Percentiles rank a stretch among this genome's conserved stretches.
phyloP scores from a whole-genome alignment of 23 tunicate genomes.

The Trididemnum clinides region DNA sequence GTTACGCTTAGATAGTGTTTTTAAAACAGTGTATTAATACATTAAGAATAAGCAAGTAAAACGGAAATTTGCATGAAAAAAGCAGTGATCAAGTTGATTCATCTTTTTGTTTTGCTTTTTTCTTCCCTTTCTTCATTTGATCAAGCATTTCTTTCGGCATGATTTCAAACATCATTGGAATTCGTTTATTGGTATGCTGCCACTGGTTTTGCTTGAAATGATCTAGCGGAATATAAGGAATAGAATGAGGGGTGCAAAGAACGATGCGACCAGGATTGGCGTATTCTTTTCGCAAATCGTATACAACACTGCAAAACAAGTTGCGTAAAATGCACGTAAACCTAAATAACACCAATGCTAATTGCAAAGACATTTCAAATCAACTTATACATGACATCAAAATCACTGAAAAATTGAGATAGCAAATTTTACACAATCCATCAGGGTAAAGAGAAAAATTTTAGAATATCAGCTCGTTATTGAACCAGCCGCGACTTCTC shows the following conservation, averaged over 20 bases:
- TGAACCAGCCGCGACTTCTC: too few species aligned
- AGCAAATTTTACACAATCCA: too few species aligned
- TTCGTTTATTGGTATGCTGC: slow-evolving; percentile 4
- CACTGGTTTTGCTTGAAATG: slow-evolving; percentile 35
- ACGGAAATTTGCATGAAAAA: neutral
- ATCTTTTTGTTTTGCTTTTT: neutral
- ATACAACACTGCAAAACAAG: slow-evolving; percentile 55
- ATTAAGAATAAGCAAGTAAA: neutral
- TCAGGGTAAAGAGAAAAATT: too few species aligned
- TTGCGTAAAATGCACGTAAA: too few species aligned
- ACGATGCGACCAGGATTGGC: slow-evolving; percentile 59
- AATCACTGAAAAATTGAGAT: too few species aligned
- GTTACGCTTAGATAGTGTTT: too few species aligned
- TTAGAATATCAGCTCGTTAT: too few species aligned
- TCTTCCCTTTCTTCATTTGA: slow-evolving; percentile 28
- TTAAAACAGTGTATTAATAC: too few species aligned
- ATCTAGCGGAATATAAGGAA: slow-evolving; percentile 57
- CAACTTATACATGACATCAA: too few species aligned
- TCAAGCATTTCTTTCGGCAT: neutral
- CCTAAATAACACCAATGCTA: too few species aligned
- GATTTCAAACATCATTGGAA: slow-evolving; percentile 52
- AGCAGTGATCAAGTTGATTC: neutral
- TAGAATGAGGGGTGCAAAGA: slow-evolving; percentile 15
- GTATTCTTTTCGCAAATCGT: slow-evolving; percentile 65
- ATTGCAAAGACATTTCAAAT: too few species aligned